Evolutionary conservation across 2,113 vertebrate genomes (phyloP).

Genomic region (human): DNA sequence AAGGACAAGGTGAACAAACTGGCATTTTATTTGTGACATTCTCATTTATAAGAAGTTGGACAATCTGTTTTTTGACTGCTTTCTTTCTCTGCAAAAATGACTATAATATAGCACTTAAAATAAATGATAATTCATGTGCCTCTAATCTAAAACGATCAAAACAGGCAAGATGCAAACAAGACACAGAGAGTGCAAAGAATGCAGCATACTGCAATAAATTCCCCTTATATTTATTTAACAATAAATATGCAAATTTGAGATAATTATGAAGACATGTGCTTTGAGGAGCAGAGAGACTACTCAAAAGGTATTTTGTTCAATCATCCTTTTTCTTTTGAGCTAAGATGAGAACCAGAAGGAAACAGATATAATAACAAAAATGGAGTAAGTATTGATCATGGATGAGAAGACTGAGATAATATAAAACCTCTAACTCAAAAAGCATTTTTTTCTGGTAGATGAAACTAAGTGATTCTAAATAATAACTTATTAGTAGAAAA

Average conservation of each 20-base stretch:
- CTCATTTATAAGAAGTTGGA: not conserved
- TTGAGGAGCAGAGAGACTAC: not conserved
- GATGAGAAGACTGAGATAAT: not conserved
- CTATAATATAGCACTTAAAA: not conserved
- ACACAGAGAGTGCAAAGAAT: not conserved
- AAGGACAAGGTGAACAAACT: constrained; percentile 18
- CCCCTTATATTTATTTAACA: not conserved
- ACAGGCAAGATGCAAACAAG: not conserved
- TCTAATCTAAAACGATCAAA: constrained; percentile 5
- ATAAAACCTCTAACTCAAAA: not conserved
- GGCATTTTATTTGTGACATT: constrained; percentile 9
- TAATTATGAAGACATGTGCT: not conserved
- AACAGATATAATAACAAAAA: not conserved
- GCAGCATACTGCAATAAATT: not conserved
- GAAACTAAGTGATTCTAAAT: not conserved
- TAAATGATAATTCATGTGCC: not conserved
- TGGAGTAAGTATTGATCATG: not conserved
- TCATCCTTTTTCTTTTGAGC: not conserved
- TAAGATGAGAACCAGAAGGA: not conserved
- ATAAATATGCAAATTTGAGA: not conserved
- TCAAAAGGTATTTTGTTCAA: not conserved
- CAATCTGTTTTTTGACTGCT: not conserved
- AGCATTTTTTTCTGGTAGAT: not conserved
- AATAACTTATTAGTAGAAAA: not conserved
- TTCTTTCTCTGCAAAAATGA: constrained; percentile 23